Conservation (phyloP, 1,140 invertebrate species). For the Scaptomyza pallida region DNA sequence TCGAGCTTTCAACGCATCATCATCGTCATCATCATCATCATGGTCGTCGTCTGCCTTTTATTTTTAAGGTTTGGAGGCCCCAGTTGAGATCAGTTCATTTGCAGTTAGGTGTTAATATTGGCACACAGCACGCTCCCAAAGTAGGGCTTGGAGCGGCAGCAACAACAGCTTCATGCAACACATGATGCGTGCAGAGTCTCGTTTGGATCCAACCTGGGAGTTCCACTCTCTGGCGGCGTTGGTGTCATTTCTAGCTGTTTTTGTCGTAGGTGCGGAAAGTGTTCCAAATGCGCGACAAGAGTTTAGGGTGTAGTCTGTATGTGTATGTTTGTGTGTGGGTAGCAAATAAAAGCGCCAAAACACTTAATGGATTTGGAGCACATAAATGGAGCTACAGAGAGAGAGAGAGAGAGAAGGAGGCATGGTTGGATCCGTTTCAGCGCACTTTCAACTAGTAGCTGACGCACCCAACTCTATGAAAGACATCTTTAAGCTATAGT, state of each 20-base stretch:
- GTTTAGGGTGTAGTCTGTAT: conserved; percentile 70
- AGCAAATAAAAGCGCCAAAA: conserved; percentile 72
- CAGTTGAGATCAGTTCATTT: conserved; percentile 38
- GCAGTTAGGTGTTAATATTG: conserved; percentile 52
- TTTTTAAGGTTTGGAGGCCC: not conserved
- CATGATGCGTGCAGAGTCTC: conserved; percentile 22
- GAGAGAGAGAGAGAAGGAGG: no score
- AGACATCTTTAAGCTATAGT: conserved; percentile 18
- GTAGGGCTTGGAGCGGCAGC: conserved; percentile 33
- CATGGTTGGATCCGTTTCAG: conserved; percentile 23
- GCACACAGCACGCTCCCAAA: conserved; percentile 42
- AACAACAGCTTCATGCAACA: conserved; percentile 29
- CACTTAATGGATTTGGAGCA: conserved; percentile 82
- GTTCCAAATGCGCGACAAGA: conserved; percentile 63
- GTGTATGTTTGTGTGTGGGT: conserved; percentile 51
- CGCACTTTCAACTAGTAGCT: conserved; percentile 53
- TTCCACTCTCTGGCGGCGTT: conserved; percentile 60
- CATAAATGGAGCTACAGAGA: conserved; percentile 62
- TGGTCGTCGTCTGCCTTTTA: conserved; percentile 1
- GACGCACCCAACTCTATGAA: conserved; percentile 12
- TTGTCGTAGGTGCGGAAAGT: conserved; percentile 79
- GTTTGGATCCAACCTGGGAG: conserved; percentile 65
- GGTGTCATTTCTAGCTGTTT: conserved; percentile 49
- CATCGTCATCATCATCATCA: not conserved
- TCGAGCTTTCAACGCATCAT: conserved; percentile 44